Conservation (phyloP, 2,797 vertebrate species). For the Rhyacichthys aspro region DNA sequence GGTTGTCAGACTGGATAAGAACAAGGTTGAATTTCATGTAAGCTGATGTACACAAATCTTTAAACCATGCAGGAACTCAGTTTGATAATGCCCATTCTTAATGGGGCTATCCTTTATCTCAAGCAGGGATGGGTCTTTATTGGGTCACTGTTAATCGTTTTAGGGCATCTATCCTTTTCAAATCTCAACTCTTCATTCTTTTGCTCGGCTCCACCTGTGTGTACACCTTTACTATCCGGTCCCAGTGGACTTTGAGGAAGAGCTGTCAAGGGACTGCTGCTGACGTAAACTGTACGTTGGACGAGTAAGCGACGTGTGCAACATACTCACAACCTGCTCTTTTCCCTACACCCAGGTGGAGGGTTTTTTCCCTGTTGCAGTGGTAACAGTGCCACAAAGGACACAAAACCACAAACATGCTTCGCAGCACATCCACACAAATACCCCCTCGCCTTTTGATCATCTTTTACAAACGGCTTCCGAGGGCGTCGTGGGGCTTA, state of each 20-base stretch:
- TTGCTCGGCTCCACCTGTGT: constrained; percentile 12
- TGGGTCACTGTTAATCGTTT: neutral
- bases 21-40: neutral
- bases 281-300: constrained; percentile 39
- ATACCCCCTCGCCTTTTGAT: constrained; percentile 3
- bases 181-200: neutral
- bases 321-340: constrained; percentile 8
- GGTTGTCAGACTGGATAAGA: constrained; percentile 4
- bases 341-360: constrained; percentile 6
- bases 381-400: constrained; percentile 15
- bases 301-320: constrained; percentile 1
- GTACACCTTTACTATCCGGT: constrained; percentile 3
- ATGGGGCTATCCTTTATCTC: too few relatives aligned
- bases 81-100: neutral
- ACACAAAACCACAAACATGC: neutral
- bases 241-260: constrained; percentile 24
- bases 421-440: neutral
- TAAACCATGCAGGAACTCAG: neutral
- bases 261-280: constrained; percentile 29
- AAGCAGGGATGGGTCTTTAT: too few relatives aligned
- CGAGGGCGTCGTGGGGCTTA: neutral
- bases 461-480: neutral
- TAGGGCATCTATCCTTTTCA: neutral
- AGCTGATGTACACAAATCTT: neutral
- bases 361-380: constrained; percentile 16